Percentiles rank a stretch among this genome's conserved stretches.
These are phyloP conservation scores for Spheniscus humboldti DNA, from an alignment of 2,797 vertebrate species.

Conservation along the genomic window DNA sequence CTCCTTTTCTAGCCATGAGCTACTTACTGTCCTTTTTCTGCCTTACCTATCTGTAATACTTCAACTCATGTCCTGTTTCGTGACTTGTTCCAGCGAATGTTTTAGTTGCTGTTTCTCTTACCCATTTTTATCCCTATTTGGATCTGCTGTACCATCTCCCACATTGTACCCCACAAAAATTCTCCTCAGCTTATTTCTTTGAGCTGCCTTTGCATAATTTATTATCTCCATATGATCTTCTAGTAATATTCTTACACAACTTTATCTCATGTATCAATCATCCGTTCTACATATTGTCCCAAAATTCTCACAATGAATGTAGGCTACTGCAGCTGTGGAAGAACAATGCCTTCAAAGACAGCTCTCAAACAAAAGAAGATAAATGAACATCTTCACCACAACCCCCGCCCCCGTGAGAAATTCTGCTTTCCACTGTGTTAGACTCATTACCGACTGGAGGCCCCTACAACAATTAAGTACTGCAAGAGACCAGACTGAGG, in stretches of 20 bases:
- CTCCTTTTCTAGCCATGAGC: background rate
- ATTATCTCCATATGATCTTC: slow-evolving; percentile 55
- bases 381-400: slow-evolving; percentile 69
- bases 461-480: slow-evolving; percentile 63
- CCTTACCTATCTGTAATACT: background rate
- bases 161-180: background rate
- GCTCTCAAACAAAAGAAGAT: slow-evolving; percentile 56
- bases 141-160: background rate
- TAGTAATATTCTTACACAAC: slow-evolving; percentile 55
- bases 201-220: slow-evolving; percentile 40
- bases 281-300: slow-evolving; percentile 56
- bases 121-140: background rate
- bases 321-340: slow-evolving; percentile 66
- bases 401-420: slow-evolving; percentile 62
- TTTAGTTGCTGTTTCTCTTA: background rate
- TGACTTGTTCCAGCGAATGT: background rate
- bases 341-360: slow-evolving; percentile 66
- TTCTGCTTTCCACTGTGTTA: slow-evolving; percentile 61
- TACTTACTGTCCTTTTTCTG: background rate
- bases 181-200: slow-evolving; percentile 26
- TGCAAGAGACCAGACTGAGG: slow-evolving; percentile 59
- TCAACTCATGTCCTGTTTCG: background rate
- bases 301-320: slow-evolving; percentile 65
- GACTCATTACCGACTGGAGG: slow-evolving; percentile 63
- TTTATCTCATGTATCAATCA: slow-evolving; percentile 68